phyloP scores from a whole-genome alignment of 2,888 invertebrate genomes.

The Luffia ferchaultella region DNA sequence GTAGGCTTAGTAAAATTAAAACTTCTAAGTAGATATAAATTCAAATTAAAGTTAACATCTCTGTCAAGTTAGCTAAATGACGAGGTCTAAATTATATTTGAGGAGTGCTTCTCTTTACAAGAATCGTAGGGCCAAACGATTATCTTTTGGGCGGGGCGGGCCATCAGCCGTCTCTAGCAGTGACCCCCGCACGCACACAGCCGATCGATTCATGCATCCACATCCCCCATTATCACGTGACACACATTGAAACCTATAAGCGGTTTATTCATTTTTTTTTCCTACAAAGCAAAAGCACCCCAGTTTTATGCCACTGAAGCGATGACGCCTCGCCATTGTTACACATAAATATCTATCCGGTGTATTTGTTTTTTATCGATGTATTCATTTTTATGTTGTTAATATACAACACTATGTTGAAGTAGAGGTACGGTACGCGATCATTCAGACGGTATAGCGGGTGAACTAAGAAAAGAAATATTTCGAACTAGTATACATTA shows the following conservation, averaged over 20 bases:
- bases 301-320: constrained; percentile 13
- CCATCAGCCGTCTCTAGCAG: constrained; percentile 39
- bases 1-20: no score
- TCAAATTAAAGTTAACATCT: no score
- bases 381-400: no score
- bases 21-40: no score
- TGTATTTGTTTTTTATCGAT: neutral
- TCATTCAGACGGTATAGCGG: no score
- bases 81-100: no score
- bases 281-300: constrained; percentile 21
- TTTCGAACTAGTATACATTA: no score
- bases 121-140: constrained; percentile 35
- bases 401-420: no score
- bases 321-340: neutral
- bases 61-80: no score
- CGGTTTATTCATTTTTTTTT: constrained; percentile 28
- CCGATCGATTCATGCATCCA: constrained; percentile 8
- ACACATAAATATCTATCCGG: neutral
- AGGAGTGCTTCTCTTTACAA: neutral
- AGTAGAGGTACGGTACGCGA: no score
- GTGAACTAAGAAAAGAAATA: no score
- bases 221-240: neutral
- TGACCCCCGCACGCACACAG: constrained; percentile 26
- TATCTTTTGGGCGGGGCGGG: constrained; percentile 47
- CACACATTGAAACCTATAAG: constrained; percentile 23